phyloP scores from a whole-genome alignment of 2,888 invertebrate species.

The Anagyrus pseudococci region DNA sequence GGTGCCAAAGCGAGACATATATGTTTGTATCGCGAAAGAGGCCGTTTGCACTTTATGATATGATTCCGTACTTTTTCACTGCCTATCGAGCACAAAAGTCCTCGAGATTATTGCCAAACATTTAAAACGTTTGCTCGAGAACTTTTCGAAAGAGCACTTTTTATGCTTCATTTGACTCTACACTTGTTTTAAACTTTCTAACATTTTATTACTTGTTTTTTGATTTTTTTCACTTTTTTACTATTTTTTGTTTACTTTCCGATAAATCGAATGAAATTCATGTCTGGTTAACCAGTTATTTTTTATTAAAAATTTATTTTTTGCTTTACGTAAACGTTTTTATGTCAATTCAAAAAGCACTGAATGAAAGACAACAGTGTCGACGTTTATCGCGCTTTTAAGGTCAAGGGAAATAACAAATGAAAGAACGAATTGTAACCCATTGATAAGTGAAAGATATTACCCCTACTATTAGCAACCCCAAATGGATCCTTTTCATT shows the following conservation, averaged over 20 bases:
- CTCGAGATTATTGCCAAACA: conserved; percentile 15
- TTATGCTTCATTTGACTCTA: conserved; percentile 18
- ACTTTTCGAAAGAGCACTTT: conserved; percentile 26
- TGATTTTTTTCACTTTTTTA: not conserved
- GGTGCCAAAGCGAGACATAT: conserved; percentile 34
- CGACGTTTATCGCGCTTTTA: conserved; percentile 21
- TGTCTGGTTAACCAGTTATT: not conserved
- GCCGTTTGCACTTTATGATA: conserved; percentile 31
- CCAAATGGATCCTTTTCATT: conserved; percentile 38
- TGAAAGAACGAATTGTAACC: conserved; percentile 15
- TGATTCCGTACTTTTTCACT: conserved; percentile 36
- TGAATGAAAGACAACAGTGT: conserved; percentile 12
- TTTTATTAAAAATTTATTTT: conserved; percentile 1
- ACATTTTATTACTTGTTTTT: not conserved
- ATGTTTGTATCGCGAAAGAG: conserved; percentile 28
- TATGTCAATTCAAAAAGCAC: conserved; percentile 18
- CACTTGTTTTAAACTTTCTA: not conserved
- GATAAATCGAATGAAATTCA: not conserved
- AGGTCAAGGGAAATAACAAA: conserved; percentile 2
- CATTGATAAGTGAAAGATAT: conserved; percentile 20
- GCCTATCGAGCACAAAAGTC: conserved; percentile 31
- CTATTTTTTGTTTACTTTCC: not conserved
- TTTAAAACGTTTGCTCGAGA: conserved; percentile 21
- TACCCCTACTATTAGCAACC: conserved; percentile 32
- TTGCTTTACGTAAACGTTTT: not conserved